A percentile compares a stretch with the other conserved stretches of the same genome.
Evolutionary conservation across 2,113 vertebrate species (phyloP).

Genomic region (Hippocampus guttulatus): DNA sequence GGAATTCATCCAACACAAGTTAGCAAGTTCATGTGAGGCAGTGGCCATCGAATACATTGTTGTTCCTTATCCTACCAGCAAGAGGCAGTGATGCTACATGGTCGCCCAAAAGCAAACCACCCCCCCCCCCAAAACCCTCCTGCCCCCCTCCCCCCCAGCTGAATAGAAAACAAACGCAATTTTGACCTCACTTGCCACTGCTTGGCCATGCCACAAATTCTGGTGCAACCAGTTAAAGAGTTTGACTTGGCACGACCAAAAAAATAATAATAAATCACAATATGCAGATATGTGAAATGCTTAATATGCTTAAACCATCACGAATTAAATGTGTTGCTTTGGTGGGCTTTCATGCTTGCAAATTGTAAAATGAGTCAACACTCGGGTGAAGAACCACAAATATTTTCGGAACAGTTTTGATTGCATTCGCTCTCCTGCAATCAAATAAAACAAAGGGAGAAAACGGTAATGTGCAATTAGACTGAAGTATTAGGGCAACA

Average conservation of each 20-base stretch:
- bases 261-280: neutral
- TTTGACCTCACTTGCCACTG: neutral
- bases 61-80: conserved; percentile 62
- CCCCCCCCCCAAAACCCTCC: too few species aligned
- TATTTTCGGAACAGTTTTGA: neutral
- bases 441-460: neutral
- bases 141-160: neutral
- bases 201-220: conserved; percentile 2
- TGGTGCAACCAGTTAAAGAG: neutral
- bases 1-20: conserved; percentile 44
- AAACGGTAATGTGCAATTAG: neutral
- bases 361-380: neutral
- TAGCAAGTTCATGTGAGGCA: conserved; percentile 55
- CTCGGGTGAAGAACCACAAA: neutral
- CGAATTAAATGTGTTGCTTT: neutral
- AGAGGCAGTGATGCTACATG: conserved; percentile 55
- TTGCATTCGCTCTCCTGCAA: neutral
- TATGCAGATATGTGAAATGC: neutral
- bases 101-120: conserved; percentile 35
- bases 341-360: neutral
- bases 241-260: neutral
- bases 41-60: conserved; percentile 51
- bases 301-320: neutral
- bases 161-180: conserved; percentile 40
- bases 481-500: neutral